Evolutionary conservation across 2,113 vertebrate species (phyloP), one percentile per base, ranked within the genome.

Genomic region (Piaya cayana): DNA sequence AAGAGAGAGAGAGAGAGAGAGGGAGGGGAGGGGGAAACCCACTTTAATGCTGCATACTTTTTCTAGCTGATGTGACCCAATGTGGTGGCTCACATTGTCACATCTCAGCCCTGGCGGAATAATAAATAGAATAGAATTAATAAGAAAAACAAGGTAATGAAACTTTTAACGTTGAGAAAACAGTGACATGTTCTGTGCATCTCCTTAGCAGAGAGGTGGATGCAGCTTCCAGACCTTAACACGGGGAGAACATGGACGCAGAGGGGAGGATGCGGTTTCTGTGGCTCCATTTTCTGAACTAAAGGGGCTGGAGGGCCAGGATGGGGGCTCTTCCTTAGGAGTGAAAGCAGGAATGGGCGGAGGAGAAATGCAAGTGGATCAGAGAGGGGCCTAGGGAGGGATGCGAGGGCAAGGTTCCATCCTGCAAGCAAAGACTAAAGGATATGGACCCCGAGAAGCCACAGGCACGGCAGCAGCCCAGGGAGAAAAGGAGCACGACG

Each of bases 51-150:
- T 98, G 98, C 98, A 97, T 98, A 98, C 98, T 98, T 97, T 97
- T 97, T 98, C 98, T 98, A 98, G 98, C 98, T 95, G 98, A 98
- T 99, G 98, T 98, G 98, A 98, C 98, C 96, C 98, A 98, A 99
- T 99, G 99, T 98, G 98, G 98, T 97, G 92, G 83, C 97, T 96
- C 98, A 98, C 98, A 98, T 98, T 98, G 98, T 98, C 99, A 99
- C 99, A 99, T 99, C 98, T 94, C 98, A 98, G 98, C 98, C 98
- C 98, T 98, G 98, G 98, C 98, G 96, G 97, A 97, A 96, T 98
- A 98, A 97, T 98, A 92, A 96, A 95, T 91, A 95, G 95, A 96
- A 96, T 88, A 96, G 91, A 96, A 97, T 93, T 97, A 96, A 95
- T 96, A 94, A 98, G 96, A 96, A 97, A 98, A 97, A 97, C 97